Evolutionary conservation across 2,797 vertebrate genomes (phyloP), one percentile per base, ranked within the genome.

Genomic region (Erethizon dorsatum): DNA sequence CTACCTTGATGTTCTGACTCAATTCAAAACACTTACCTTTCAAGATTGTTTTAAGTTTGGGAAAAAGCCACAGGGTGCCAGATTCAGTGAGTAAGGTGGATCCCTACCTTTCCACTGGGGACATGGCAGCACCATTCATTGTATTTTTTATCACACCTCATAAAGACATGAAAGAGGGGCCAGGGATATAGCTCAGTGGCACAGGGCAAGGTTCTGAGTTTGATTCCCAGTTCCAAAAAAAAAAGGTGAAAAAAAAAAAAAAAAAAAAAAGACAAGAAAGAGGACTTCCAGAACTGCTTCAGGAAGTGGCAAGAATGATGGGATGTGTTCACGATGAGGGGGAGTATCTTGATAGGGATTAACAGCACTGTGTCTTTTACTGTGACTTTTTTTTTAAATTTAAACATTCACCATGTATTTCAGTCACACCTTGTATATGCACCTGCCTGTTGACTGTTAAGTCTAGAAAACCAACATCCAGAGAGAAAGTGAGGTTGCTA

Each of bases 391-490:
- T 17, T 17, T 57, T 57, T 14, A 18, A 65, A 65, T 67, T 67
- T 41, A 50, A 77, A 50, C 26, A 50, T 77, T 77, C 6, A 50
- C 73, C 73, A 31, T 77, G 24, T 50, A 77, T 77, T 50, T 77
- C 73, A 77, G 37, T 50, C 45, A 77, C 45, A 77, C 26, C 24
- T 77, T 77, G 45, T 50, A 77, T 77, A 50, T 50, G 41, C 50
- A 77, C 54, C 77, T 54, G 41, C 26, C 47, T 79, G 33, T 10
- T 80, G 73, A 71, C 26, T 5, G 3, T 5, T 83, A n/a, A 90
- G 69, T 88, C 85, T 75, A 82, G 78, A 84, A 75, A 85, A 67
- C 67, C 87, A 88, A 75, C 59, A 94, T 28, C 79, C 65, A n/a
- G 69, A 59, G 50, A 45, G 24, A 90, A 12, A 41, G 3, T 22